These are phyloP conservation scores for Resseliella maxima DNA, from an alignment of 2,888 invertebrate species.

Conservation along the genomic window DNA sequence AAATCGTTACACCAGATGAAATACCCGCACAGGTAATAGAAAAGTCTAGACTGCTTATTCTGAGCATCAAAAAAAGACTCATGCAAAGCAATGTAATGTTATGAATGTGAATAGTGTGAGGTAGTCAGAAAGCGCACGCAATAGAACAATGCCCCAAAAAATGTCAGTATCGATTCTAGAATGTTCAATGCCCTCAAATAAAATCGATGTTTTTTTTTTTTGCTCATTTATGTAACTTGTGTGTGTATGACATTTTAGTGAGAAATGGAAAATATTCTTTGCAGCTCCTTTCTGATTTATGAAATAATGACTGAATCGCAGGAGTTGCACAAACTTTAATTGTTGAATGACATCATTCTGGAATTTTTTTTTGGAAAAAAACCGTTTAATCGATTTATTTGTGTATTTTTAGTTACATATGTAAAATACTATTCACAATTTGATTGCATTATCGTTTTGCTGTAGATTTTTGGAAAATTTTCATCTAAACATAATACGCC, in stretches of 20 bases:
- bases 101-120: neutral
- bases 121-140: neutral
- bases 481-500: neutral
- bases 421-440: neutral
- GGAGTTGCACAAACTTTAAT: too few species aligned
- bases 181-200: conserved; percentile 7
- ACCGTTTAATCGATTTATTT: too few species aligned
- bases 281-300: too few species aligned
- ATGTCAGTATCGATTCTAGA: conserved; percentile 13
- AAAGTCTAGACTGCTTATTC: neutral
- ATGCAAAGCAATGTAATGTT: neutral
- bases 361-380: too few species aligned
- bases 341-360: too few species aligned
- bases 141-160: neutral
- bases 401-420: too few species aligned
- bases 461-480: neutral
- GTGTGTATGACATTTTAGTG: conserved; percentile 9
- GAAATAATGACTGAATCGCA: too few species aligned
- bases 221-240: neutral
- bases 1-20: conserved; percentile 1
- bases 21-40: conserved; percentile 20
- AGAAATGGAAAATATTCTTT: neutral
- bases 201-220: neutral
- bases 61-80: neutral
- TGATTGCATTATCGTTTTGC: too few species aligned